Conservation (phyloP, 64 coral and sea anemone genomes). For the Stichodactyla helianthus region DNA sequence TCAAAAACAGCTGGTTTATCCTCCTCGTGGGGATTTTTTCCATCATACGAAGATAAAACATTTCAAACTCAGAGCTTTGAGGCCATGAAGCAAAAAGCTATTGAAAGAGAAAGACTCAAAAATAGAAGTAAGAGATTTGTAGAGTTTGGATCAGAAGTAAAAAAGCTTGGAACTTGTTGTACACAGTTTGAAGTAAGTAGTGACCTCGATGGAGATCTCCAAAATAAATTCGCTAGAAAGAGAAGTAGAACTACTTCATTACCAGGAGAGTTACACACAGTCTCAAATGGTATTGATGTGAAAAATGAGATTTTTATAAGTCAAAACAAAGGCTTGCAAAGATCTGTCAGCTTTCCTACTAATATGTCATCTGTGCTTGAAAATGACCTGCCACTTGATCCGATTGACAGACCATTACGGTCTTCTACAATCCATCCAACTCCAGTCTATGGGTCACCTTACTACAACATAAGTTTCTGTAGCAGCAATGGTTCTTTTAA, state of each 20-base stretch:
- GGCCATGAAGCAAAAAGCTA: conserved; percentile 45
- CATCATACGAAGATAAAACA: conserved; percentile 43
- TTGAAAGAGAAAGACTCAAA: conserved; percentile 26
- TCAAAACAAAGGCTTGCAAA: background rate
- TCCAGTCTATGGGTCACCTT: conserved; percentile 38
- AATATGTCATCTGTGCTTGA: conserved; percentile 19
- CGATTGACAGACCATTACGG: background rate
- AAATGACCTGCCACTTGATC: background rate
- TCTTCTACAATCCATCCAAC: background rate
- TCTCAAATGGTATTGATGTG: background rate
- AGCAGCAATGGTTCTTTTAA: conserved; percentile 65
- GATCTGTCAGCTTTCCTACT: conserved; percentile 50
- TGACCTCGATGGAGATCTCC: background rate
- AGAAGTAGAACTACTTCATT: background rate
- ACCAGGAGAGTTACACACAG: background rate
- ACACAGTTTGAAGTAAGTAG: conserved; percentile 53
- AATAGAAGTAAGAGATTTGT: background rate
- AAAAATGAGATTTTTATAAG: background rate
- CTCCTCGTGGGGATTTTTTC: conserved; percentile 67
- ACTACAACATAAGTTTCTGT: conserved; percentile 61
- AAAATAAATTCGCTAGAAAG: background rate
- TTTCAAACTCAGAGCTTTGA: conserved; percentile 75
- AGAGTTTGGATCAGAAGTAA: conserved; percentile 28
- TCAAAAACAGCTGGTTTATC: conserved; percentile 23
- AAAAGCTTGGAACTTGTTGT: conserved; percentile 57